A percentile compares a stretch with the other conserved stretches of the same genome.
Evolutionary conservation across 2,888 invertebrate genomes (phyloP).

Genomic region (Sabatieria punctata): DNA sequence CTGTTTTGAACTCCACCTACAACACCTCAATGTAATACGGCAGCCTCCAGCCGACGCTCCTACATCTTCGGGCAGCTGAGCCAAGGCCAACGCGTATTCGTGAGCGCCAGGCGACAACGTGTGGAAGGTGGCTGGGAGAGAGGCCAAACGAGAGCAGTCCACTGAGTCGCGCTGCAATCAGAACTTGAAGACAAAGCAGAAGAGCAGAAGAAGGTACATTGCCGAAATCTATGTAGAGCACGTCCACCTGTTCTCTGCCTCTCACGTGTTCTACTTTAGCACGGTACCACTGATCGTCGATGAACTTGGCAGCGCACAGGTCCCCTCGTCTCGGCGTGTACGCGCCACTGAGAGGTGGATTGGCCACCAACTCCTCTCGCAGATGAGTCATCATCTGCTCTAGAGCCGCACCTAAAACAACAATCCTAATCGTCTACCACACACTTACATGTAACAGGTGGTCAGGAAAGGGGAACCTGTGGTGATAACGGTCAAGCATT

Average conservation of each 20-base stretch:
- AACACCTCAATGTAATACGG: too few species aligned
- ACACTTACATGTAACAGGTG: too few species aligned
- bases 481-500: too few species aligned
- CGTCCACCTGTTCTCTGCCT: conserved; percentile 52
- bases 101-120: conserved; percentile 48
- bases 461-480: too few species aligned
- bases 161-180: conserved; percentile 51
- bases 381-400: conserved; percentile 70
- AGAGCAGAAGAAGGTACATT: conserved; percentile 46
- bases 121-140: conserved; percentile 57
- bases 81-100: conserved; percentile 67
- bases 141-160: conserved; percentile 54
- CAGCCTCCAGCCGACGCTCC: too few species aligned
- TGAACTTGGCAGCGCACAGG: conserved; percentile 73
- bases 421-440: too few species aligned
- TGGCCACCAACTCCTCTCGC: conserved; percentile 62
- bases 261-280: conserved; percentile 63
- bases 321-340: conserved; percentile 64
- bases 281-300: conserved; percentile 87
- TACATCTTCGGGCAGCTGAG: conserved; percentile 65
- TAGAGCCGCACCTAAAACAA: conserved; percentile 50
- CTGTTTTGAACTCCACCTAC: too few species aligned
- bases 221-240: conserved; percentile 88
- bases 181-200: neutral
- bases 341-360: conserved; percentile 68